Evolutionary conservation across 2,888 invertebrate genomes (phyloP).

Genomic region (Ichneumoninae sp.): DNA sequence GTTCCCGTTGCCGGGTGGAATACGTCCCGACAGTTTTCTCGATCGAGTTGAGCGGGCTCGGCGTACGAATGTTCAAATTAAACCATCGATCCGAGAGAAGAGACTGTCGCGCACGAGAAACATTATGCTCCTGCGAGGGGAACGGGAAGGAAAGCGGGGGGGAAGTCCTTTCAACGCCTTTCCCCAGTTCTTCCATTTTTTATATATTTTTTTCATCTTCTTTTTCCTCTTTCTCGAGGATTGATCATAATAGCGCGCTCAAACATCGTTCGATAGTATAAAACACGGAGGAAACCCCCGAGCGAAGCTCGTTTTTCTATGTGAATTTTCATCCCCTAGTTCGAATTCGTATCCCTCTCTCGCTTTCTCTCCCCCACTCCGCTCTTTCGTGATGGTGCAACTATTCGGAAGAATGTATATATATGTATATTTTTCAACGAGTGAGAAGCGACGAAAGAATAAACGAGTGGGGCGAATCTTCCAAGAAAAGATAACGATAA

Average conservation of each 20-base stretch:
- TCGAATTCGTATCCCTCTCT: not conserved
- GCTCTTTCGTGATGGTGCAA: not conserved
- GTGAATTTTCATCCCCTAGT: slow-evolving; percentile 28
- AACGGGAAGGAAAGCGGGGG: not conserved
- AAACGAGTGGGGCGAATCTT: slow-evolving; percentile 44
- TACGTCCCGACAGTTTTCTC: slow-evolving; percentile 47
- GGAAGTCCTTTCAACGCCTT: slow-evolving; percentile 1
- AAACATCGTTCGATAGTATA: slow-evolving; percentile 4
- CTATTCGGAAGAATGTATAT: slow-evolving; percentile 9
- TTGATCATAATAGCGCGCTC: slow-evolving; percentile 9
- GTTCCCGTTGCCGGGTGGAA: not conserved
- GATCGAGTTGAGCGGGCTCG: slow-evolving; percentile 44
- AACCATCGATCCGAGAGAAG: slow-evolving; percentile 36
- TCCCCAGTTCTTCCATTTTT: slow-evolving; percentile 8
- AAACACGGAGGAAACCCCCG: slow-evolving; percentile 20
- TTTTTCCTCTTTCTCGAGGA: slow-evolving; percentile 3
- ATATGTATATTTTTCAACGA: slow-evolving; percentile 12
- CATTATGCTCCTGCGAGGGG: slow-evolving; percentile 5
- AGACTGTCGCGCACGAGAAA: slow-evolving; percentile 26
- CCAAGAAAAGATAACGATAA: slow-evolving; percentile 58
- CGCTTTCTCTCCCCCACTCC: not conserved
- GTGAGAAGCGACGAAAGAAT: slow-evolving; percentile 45
- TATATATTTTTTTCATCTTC: not conserved
- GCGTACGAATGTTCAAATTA: slow-evolving; percentile 62
- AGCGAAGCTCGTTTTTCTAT: slow-evolving; percentile 8